Evolutionary conservation across 2,113 vertebrate genomes (phyloP).

Genomic region (Neolamprologus devosi): DNA sequence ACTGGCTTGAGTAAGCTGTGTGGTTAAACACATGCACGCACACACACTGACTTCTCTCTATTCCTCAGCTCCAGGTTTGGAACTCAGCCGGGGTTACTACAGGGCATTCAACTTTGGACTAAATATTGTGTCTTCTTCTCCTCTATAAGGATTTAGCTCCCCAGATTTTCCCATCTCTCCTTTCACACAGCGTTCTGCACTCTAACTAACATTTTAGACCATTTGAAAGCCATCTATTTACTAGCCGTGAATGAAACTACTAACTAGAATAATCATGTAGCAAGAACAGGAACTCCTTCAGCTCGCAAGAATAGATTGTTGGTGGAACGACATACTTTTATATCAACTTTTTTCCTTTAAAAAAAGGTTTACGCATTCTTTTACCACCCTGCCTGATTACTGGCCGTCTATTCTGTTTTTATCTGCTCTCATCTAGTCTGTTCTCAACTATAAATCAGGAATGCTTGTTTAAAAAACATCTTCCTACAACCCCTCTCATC

Average conservation of each 20-base stretch:
- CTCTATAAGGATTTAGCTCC: background rate
- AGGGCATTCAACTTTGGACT: slow-evolving; percentile 40
- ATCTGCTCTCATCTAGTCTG: background rate
- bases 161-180: background rate
- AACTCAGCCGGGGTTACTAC: slow-evolving; percentile 36
- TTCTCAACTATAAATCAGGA: background rate
- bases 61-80: background rate
- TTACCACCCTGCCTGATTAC: background rate
- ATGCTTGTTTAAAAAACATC: background rate
- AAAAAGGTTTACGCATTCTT: background rate
- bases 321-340: background rate
- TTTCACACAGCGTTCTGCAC: background rate
- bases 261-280: background rate
- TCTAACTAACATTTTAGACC: background rate
- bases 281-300: background rate
- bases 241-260: background rate
- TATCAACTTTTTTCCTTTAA: background rate
- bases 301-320: background rate
- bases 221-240: background rate
- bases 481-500: background rate
- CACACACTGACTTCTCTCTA: background rate
- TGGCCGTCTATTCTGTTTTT: background rate
- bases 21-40: background rate
- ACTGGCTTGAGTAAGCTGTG: slow-evolving; percentile 1
- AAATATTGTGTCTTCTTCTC: background rate